Conservation (phyloP, 2,113 vertebrate species). For the Hylia prasina region DNA sequence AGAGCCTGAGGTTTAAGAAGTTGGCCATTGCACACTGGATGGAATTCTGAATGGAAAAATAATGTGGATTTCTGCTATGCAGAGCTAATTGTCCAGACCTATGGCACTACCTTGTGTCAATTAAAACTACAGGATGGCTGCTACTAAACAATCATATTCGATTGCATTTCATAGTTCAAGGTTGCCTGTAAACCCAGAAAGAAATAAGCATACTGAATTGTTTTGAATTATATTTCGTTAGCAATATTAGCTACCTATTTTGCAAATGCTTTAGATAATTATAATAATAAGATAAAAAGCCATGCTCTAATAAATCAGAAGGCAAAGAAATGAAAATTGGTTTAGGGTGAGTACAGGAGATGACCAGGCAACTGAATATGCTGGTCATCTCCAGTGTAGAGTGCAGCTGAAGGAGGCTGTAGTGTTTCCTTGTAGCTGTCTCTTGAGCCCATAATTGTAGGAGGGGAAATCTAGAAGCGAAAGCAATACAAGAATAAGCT, state of each 20-base stretch:
- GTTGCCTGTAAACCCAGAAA: background rate
- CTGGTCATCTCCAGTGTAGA: background rate
- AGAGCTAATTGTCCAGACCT: background rate
- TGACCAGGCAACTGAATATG: background rate
- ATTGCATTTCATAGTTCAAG: background rate
- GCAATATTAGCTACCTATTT: background rate
- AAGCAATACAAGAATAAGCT: background rate
- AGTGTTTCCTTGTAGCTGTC: background rate
- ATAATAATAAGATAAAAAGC: background rate
- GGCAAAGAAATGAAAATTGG: background rate
- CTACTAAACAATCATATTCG: background rate
- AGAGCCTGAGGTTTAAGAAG: background rate
- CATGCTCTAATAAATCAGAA: background rate
- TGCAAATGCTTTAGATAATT: background rate
- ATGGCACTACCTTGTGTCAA: background rate
- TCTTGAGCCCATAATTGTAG: background rate
- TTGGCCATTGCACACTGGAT: background rate
- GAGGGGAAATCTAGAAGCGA: background rate
- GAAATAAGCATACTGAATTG: background rate
- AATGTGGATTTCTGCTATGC: background rate
- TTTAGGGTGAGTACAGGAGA: background rate
- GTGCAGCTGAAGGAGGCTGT: background rate
- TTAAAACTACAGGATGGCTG: background rate
- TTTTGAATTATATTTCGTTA: background rate
- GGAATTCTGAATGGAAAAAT: conserved; percentile 49